Conservation (phyloP, 30 jellyfish, hydroid and myxozoan species). For the Catostylus mosaicus region DNA sequence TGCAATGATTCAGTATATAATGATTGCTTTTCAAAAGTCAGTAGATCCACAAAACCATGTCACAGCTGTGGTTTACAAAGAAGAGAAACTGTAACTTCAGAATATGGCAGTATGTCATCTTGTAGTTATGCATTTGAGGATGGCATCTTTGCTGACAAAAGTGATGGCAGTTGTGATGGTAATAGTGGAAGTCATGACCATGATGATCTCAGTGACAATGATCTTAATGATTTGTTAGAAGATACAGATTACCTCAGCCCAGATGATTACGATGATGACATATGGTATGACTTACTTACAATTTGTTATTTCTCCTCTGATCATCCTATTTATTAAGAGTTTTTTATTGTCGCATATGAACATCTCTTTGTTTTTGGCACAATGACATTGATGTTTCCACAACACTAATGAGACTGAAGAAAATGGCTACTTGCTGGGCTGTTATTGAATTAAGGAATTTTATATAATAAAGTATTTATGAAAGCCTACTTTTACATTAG, state of each 20-base stretch:
- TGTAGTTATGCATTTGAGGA: neutral
- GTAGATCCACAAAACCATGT: neutral
- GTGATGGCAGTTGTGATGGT: constrained; percentile 51
- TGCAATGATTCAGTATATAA: neutral
- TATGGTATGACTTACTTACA: no score
- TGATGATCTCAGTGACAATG: constrained; percentile 39
- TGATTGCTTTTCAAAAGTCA: neutral
- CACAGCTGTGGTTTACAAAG: constrained; percentile 53
- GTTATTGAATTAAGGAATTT: no score
- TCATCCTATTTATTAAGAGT: no score
- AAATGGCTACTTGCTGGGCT: no score
- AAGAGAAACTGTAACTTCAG: constrained; percentile 40
- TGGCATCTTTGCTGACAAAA: neutral
- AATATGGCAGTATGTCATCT: constrained; percentile 68
- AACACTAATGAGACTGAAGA: no score
- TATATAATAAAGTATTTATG: no score
- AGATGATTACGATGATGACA: constrained; percentile 6
- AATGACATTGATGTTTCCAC: no score
- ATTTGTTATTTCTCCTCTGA: no score
- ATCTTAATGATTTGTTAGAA: neutral
- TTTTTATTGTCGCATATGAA: no score
- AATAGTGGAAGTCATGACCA: constrained; percentile 36
- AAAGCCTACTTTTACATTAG: no score
- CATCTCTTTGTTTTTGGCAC: no score
- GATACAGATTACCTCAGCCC: neutral